These are phyloP conservation scores for Microctenopoma lineatum DNA, from an alignment of 2,797 vertebrate genomes.

Conservation along the genomic window DNA sequence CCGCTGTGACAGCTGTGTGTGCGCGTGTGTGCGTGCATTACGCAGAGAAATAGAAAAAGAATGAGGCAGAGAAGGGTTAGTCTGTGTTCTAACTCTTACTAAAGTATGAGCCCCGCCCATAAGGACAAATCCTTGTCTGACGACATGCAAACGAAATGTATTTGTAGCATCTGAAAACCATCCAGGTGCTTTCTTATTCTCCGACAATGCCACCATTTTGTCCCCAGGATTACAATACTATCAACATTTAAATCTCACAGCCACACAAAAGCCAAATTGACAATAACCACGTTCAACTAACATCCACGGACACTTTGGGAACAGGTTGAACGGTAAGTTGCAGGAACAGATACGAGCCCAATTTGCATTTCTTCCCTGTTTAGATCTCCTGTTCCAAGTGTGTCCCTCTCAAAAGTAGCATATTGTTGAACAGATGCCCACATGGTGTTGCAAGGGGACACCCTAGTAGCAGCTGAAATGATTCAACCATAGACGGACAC, in stretches of 20 bases:
- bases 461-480: conserved; percentile 61
- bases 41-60: conserved; percentile 40
- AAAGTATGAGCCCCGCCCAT: conserved; percentile 44
- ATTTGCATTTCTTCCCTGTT: not conserved
- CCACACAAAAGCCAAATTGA: conserved; percentile 10
- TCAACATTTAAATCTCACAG: conserved; percentile 25
- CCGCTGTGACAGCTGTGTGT: conserved; percentile 66
- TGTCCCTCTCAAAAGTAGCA: conserved; percentile 59
- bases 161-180: conserved; percentile 12
- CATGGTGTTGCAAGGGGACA: conserved; percentile 61
- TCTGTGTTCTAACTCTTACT: conserved; percentile 43
- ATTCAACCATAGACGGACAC: conserved; percentile 62
- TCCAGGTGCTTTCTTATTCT: conserved; percentile 10
- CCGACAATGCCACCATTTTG: conserved; percentile 3
- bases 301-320: conserved; percentile 9
- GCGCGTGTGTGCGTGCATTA: conserved; percentile 36
- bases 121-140: conserved; percentile 39
- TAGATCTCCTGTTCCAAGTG: conserved; percentile 39
- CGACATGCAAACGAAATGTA: conserved; percentile 35
- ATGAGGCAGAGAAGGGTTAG: conserved; percentile 47
- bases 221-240: conserved; percentile 19
- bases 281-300: conserved; percentile 6
- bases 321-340: conserved; percentile 10
- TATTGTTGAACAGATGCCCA: conserved; percentile 71
- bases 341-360: conserved; percentile 13